phyloP scores from a whole-genome alignment of 1,140 invertebrate genomes.

The Protaetia brevitarsis region DNA sequence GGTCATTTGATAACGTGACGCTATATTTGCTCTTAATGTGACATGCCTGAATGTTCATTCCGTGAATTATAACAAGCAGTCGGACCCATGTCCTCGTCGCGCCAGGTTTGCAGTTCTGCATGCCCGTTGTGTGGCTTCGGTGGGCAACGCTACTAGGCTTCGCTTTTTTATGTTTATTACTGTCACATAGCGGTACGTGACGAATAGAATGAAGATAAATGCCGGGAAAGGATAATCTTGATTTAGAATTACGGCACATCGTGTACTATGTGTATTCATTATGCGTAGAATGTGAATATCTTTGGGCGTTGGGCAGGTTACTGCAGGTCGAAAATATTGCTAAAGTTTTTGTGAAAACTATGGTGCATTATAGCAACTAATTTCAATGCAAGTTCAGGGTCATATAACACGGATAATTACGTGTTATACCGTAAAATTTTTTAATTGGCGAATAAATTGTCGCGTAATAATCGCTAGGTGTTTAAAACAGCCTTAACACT shows the following conservation, averaged over 20 bases:
- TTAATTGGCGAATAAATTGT: no score
- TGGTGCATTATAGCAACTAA: no score
- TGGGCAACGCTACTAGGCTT: neutral
- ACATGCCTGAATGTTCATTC: neutral
- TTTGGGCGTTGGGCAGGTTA: no score
- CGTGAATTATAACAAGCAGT: neutral
- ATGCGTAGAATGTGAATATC: constrained; percentile 14
- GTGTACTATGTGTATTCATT: no score
- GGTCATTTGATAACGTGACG: neutral
- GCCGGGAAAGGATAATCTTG: neutral
- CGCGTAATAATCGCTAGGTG: no score
- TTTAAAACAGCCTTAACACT: no score
- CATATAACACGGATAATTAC: no score
- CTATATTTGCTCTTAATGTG: neutral
- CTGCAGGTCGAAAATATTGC: no score
- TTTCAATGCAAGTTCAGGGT: no score
- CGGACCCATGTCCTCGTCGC: neutral
- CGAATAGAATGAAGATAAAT: constrained; percentile 12
- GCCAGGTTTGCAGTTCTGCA: neutral
- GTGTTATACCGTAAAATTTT: no score
- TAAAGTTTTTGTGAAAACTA: no score
- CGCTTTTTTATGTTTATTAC: neutral
- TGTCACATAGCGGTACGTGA: neutral
- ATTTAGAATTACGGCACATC: neutral
- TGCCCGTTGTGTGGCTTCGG: neutral